A percentile compares a stretch with the other conserved stretches of the same genome.
These are phyloP conservation scores for Euplagia quadripunctaria DNA, from an alignment of 2,888 invertebrate genomes.

Conservation along the genomic window DNA sequence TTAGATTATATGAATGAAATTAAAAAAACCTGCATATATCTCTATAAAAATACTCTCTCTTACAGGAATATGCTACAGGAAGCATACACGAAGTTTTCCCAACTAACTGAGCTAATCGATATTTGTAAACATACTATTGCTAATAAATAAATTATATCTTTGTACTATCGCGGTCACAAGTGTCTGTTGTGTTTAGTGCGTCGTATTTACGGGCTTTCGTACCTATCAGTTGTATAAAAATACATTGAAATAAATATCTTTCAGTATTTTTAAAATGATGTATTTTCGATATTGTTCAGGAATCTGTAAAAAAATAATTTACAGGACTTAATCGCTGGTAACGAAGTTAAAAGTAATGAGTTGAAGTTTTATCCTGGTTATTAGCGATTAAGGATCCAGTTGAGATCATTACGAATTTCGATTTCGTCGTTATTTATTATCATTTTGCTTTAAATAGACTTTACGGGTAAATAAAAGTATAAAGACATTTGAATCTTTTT, in stretches of 20 bases:
- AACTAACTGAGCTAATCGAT: constrained; percentile 69
- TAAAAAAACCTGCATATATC: background rate
- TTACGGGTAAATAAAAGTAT: background rate
- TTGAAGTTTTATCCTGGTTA: background rate
- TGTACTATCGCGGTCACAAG: constrained; percentile 60
- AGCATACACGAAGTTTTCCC: constrained; percentile 74
- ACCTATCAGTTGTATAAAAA: background rate
- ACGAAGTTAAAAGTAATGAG: background rate
- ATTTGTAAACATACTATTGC: constrained; percentile 62
- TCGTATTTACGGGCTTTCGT: background rate
- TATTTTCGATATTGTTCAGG: background rate
- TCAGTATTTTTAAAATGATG: too few relatives aligned
- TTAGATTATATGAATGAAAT: too few relatives aligned
- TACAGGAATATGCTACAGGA: constrained; percentile 81
- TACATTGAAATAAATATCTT: background rate
- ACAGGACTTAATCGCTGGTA: background rate
- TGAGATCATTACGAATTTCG: background rate
- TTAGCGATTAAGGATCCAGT: background rate
- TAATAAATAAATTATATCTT: constrained; percentile 28
- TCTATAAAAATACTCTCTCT: constrained; percentile 26
- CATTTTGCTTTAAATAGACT: background rate
- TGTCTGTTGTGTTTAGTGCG: constrained; percentile 6
- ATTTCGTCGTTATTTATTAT: background rate
- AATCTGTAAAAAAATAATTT: background rate
- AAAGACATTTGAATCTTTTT: background rate